Conservation (phyloP, 2,113 vertebrate species). For the Megatriorchis doriae region DNA sequence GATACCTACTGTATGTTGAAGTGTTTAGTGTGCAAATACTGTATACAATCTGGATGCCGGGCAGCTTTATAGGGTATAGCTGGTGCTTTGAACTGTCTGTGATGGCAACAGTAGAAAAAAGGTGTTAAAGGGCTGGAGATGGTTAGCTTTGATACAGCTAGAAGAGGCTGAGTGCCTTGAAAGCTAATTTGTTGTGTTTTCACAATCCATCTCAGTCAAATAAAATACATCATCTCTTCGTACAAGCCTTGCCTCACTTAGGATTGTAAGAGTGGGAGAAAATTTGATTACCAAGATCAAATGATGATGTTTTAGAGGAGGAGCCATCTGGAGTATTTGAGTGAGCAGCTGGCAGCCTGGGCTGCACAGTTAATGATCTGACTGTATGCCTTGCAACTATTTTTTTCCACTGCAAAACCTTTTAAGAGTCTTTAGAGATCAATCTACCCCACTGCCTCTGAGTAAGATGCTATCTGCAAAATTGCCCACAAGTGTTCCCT, state of each 20-base stretch:
- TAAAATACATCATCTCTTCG: neutral
- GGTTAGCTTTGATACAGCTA: neutral
- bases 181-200: neutral
- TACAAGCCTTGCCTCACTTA: conserved; percentile 1
- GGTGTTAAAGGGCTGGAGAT: neutral
- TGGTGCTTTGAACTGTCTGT: neutral
- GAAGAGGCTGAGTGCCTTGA: neutral
- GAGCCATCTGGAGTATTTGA: conserved; percentile 50
- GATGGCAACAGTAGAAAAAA: neutral
- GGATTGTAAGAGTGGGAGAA: conserved; percentile 14
- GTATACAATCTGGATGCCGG: neutral
- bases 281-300: conserved; percentile 46
- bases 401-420: conserved; percentile 41
- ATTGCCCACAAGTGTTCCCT: conserved; percentile 24
- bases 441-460: conserved; percentile 1
- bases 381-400: neutral
- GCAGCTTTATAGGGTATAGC: neutral
- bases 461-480: conserved; percentile 35
- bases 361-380: conserved; percentile 39
- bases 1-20: neutral
- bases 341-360: conserved; percentile 57
- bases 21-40: neutral
- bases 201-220: neutral
- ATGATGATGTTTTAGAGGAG: conserved; percentile 52
- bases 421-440: conserved; percentile 57